A percentile compares a stretch with the other conserved stretches of the same genome.
These are phyloP conservation scores for Aphrophora alni DNA, from an alignment of 2,888 invertebrate genomes.

Conservation along the genomic window DNA sequence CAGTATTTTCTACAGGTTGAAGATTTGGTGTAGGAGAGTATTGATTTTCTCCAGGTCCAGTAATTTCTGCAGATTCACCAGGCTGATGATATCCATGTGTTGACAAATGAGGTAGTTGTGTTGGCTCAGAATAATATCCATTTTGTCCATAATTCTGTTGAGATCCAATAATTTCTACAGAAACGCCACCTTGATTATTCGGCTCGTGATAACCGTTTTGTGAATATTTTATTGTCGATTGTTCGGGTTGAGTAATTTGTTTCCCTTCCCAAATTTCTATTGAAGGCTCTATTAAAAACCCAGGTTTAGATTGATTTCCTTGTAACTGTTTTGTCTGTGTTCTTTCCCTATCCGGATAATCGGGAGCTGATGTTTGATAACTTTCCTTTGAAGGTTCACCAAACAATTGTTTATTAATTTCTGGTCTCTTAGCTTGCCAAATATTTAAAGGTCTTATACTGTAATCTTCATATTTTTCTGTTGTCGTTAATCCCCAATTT, in stretches of 20 bases:
- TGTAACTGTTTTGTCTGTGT: no score
- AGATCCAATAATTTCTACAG: background rate
- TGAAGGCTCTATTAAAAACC: background rate
- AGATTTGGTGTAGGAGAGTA: no score
- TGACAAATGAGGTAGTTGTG: background rate
- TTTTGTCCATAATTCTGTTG: background rate
- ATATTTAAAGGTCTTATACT: background rate
- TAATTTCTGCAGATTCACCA: no score
- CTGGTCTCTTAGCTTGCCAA: background rate
- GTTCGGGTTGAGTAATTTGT: background rate
- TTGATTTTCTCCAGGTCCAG: no score
- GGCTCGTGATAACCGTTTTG: background rate
- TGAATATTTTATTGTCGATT: background rate
- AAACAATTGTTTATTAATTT: slow-evolving; percentile 1
- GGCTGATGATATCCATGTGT: background rate
- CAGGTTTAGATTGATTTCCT: background rate
- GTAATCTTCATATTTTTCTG: background rate
- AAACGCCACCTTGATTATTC: background rate
- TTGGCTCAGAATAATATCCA: background rate
- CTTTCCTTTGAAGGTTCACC: background rate
- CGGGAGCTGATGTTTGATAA: background rate
- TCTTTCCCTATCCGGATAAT: background rate
- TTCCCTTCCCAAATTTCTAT: background rate
- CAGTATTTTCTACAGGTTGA: no score
- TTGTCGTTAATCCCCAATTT: background rate